Percentiles rank a stretch among this genome's conserved stretches.
phyloP scores from a whole-genome alignment of 1,140 invertebrate species.

The Ylistrum balloti region DNA sequence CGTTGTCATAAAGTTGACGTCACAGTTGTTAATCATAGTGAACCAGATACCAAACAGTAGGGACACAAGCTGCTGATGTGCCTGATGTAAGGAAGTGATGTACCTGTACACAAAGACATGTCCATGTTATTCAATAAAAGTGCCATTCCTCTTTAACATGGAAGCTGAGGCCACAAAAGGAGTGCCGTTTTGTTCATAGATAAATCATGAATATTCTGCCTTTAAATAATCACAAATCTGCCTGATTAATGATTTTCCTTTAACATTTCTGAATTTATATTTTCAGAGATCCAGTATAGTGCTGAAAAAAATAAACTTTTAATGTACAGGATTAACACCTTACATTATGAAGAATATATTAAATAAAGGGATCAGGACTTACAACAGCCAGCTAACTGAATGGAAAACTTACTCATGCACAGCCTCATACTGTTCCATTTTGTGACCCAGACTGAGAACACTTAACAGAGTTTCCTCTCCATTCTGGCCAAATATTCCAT shows the following conservation, averaged over 20 bases:
- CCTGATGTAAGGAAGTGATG: conserved; percentile 92
- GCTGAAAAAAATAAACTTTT: no score
- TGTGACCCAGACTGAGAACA: conserved; percentile 88
- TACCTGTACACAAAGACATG: conserved; percentile 86
- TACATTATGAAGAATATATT: no score
- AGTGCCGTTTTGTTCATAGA: no score
- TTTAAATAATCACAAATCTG: no score
- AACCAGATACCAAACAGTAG: conserved; percentile 97
- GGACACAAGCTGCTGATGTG: conserved; percentile 96
- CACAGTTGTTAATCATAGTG: conserved; percentile 95
- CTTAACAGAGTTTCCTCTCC: conserved; percentile 95
- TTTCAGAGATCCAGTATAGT: no score
- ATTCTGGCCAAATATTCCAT: conserved; percentile 95
- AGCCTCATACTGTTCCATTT: conserved; percentile 93
- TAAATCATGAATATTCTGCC: no score
- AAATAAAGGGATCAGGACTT: no score
- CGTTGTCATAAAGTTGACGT: conserved; percentile 92
- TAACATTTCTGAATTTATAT: no score
- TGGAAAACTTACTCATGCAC: conserved; percentile 90
- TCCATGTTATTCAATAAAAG: neutral
- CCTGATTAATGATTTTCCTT: no score
- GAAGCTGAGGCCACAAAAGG: neutral
- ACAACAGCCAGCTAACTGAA: no score
- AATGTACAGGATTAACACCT: no score
- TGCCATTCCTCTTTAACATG: neutral